These are phyloP conservation scores for Crematogaster levior DNA, from an alignment of 2,888 invertebrate genomes.

Conservation along the genomic window DNA sequence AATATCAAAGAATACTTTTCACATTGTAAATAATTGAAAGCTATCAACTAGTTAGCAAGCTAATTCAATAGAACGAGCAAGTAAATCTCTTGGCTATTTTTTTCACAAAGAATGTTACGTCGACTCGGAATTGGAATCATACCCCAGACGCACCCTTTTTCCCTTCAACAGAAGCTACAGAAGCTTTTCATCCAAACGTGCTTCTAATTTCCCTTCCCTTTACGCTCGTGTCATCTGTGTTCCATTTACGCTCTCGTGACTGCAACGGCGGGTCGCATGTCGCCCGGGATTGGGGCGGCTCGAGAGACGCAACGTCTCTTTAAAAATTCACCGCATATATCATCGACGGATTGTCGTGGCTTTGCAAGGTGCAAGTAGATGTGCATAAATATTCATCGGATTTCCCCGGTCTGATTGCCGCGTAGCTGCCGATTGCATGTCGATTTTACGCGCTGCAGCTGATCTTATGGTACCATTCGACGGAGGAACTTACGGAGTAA, in stretches of 20 bases:
- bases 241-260: slow-evolving; percentile 23
- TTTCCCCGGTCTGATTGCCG: slow-evolving; percentile 7
- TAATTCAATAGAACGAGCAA: background rate
- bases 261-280: background rate
- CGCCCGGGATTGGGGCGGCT: slow-evolving; percentile 13
- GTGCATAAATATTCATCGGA: slow-evolving; percentile 46
- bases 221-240: slow-evolving; percentile 10
- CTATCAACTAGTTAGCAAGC: background rate
- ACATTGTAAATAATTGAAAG: background rate
- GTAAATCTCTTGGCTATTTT: background rate
- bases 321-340: slow-evolving; percentile 49
- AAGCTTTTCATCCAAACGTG: slow-evolving; percentile 18
- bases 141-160: background rate
- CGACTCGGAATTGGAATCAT: background rate
- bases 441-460: background rate
- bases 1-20: background rate
- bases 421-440: slow-evolving; percentile 6
- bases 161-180: background rate
- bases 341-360: slow-evolving; percentile 40
- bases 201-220: slow-evolving; percentile 32
- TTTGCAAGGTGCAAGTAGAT: slow-evolving; percentile 26
- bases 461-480: background rate
- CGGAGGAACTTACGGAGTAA: background rate
- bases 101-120: background rate
- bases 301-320: slow-evolving; percentile 32